Conservation (phyloP, 2,888 invertebrate genomes). For the Xestia rhomboidea region DNA sequence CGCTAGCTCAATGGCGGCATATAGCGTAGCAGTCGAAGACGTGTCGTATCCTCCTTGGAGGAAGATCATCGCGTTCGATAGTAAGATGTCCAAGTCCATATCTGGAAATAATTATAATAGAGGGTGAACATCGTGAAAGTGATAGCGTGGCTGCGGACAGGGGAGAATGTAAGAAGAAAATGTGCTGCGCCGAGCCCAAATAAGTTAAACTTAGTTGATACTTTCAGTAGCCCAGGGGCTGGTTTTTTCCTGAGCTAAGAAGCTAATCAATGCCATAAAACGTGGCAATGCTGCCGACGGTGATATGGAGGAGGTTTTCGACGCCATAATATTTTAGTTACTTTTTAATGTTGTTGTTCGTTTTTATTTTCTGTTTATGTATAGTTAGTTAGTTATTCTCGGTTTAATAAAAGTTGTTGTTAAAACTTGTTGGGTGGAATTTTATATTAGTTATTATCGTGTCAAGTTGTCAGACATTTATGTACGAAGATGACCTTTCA, state of each 20-base stretch:
- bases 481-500: background rate
- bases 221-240: background rate
- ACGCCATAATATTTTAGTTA: background rate
- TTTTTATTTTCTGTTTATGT: background rate
- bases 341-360: background rate
- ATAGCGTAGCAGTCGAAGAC: conserved; percentile 68
- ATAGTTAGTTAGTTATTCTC: background rate
- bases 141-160: background rate
- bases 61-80: conserved; percentile 80
- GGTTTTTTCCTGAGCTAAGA: background rate
- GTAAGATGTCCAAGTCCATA: conserved; percentile 73
- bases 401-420: background rate
- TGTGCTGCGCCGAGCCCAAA: background rate
- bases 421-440: background rate
- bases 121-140: background rate
- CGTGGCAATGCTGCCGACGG: background rate
- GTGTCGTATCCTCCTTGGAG: conserved; percentile 82
- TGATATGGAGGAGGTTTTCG: background rate
- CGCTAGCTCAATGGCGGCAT: conserved; percentile 74
- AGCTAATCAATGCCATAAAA: background rate
- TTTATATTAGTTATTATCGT: conserved; percentile 6
- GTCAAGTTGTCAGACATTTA: background rate
- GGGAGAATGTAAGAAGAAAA: background rate
- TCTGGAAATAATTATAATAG: conserved; percentile 63
- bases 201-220: background rate